Evolutionary conservation across 1,140 invertebrate genomes (phyloP).

Genomic region (Pogonognathellus flavescens): DNA sequence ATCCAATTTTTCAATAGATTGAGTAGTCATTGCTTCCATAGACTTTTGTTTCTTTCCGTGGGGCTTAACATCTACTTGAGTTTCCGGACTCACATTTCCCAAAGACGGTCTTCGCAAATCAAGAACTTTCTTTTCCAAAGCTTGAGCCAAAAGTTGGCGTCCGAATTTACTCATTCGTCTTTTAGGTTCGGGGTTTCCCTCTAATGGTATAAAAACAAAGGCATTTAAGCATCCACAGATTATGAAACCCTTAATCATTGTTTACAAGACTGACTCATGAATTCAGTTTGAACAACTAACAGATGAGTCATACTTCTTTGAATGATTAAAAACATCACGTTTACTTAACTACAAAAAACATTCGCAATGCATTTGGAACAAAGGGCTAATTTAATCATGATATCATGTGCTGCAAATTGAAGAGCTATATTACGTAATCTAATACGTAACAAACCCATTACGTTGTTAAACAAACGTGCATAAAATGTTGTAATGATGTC

Average conservation of each 20-base stretch:
- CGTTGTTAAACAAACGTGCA: too few species aligned
- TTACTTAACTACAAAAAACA: too few species aligned
- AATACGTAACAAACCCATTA: too few species aligned
- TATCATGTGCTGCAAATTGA: too few species aligned
- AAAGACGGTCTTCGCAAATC: conserved; percentile 18
- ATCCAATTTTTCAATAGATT: not conserved
- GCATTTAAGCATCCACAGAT: not conserved
- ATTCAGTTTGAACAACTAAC: too few species aligned
- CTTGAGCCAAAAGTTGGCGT: conserved; percentile 50
- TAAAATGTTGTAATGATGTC: too few species aligned
- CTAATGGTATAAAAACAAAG: not conserved
- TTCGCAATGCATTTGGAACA: too few species aligned
- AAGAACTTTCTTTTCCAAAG: conserved; percentile 55
- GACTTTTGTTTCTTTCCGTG: not conserved
- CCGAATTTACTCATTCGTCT: conserved; percentile 54
- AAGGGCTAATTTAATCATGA: too few species aligned
- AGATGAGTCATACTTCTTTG: too few species aligned
- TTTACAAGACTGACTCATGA: not conserved
- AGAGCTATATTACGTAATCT: too few species aligned
- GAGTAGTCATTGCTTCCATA: not conserved
- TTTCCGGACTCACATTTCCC: not conserved
- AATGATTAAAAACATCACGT: too few species aligned
- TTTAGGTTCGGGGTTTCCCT: not conserved
- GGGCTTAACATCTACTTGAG: not conserved
- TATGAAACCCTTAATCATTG: not conserved